Percentiles rank a stretch among this genome's conserved stretches.
Conservation (phyloP, 2,888 invertebrate genomes). For the Rhagium mordax region DNA sequence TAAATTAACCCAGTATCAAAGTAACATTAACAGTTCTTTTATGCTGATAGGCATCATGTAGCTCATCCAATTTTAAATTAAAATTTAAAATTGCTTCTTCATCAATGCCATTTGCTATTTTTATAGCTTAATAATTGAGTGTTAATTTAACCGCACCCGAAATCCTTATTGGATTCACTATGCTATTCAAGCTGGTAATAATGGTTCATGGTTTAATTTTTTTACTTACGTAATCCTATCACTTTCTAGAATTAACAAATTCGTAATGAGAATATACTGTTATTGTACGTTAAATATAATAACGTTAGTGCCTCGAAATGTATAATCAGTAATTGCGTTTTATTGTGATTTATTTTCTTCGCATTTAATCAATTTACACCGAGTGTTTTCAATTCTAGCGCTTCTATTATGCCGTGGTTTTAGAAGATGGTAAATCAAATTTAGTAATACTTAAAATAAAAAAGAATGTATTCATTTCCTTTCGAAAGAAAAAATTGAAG, state of each 20-base stretch:
- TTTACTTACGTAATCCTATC: constrained; percentile 6
- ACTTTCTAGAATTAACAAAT: constrained; percentile 13
- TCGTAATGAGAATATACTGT: background rate
- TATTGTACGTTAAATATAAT: background rate
- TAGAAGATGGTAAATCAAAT: no score
- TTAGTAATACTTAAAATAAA: no score
- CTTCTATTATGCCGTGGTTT: no score
- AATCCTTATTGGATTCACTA: constrained; percentile 26
- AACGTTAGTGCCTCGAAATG: no score
- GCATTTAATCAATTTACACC: no score
- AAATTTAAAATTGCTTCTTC: constrained; percentile 35
- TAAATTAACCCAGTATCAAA: constrained; percentile 18
- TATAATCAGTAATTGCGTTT: no score
- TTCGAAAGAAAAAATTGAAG: no score
- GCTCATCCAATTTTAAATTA: constrained; percentile 38
- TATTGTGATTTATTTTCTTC: no score
- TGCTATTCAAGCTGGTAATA: constrained; percentile 15
- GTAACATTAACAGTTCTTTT: constrained; percentile 30
- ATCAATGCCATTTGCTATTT: constrained; percentile 35
- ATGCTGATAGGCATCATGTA: constrained; percentile 29
- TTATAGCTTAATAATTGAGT: constrained; percentile 29
- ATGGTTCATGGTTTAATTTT: background rate
- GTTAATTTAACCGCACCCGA: constrained; percentile 39
- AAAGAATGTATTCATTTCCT: no score
- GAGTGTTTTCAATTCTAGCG: no score